Conservation (phyloP, 23 tunicate genomes). For the Trididemnum clinides region DNA sequence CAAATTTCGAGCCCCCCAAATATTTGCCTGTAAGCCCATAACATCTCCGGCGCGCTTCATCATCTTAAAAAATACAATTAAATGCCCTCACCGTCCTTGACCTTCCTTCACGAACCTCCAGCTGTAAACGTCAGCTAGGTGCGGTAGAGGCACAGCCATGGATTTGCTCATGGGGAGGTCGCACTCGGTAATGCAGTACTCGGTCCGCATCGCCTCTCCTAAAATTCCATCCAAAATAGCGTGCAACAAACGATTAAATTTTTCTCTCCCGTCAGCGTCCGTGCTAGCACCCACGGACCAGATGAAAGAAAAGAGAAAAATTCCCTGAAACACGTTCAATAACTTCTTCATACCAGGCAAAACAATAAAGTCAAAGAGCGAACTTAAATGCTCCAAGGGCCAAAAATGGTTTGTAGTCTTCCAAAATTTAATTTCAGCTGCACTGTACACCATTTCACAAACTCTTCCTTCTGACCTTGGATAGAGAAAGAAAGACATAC, state of each 20-base stretch:
- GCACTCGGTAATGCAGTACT: slow-evolving; percentile 75
- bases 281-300: slow-evolving; percentile 96
- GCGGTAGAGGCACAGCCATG: slow-evolving; percentile 83
- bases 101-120: slow-evolving; percentile 92
- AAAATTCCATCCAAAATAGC: slow-evolving; percentile 92
- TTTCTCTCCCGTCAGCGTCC: slow-evolving; percentile 72
- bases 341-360: too few relatives aligned
- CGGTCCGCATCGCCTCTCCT: slow-evolving; percentile 67
- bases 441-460: too few relatives aligned
- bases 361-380: too few relatives aligned
- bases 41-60: too few relatives aligned
- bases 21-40: too few relatives aligned
- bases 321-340: slow-evolving; percentile 72
- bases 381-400: too few relatives aligned
- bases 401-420: too few relatives aligned
- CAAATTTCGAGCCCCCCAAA: too few relatives aligned
- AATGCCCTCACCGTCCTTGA: slow-evolving; percentile 71
- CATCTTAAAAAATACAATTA: too few relatives aligned
- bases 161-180: slow-evolving; percentile 91
- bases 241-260: slow-evolving; percentile 79
- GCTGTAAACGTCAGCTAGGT: slow-evolving; percentile 80
- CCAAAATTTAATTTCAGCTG: too few relatives aligned
- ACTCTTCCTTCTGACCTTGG: too few relatives aligned
- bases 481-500: too few relatives aligned
- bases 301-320: slow-evolving; percentile 92